Base-by-base conservation (phyloP, 2,797 vertebrate species). In the Gobionotothen gibberifrons region DNA sequence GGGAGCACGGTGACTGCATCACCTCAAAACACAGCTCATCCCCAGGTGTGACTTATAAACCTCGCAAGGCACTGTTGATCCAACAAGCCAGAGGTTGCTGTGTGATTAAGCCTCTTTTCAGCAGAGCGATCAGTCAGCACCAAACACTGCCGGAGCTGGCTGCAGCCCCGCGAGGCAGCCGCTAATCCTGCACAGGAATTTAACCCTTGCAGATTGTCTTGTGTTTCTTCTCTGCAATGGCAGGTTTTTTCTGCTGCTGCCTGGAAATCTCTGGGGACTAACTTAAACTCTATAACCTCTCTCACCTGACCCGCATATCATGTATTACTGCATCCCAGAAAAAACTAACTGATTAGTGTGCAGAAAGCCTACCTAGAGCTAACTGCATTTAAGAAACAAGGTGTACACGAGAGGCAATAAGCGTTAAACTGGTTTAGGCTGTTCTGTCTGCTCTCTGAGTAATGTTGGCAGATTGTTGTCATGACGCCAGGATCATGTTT, bases 91-190 rank as follows among this genome's bases (percentile, higher is more conserved):
- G 66, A 85, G 92, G 94, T 94, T 94, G 92, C 93, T 91, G 91
- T 89, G 92, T 90, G 90, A 94, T 94, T 94, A 94, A 94, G 89
- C 90, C 82, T 90, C 90, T 92, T 93, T 93, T 92, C 90, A 93
- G 90, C 82, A 56, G 76, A 83, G 85, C 87, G 80, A 92, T 94
- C 94, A 93, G 89, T 94, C 92, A 92, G 87, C 89, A 83, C 83
- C 60, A 89, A 87, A 90, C 87, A 85, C 89, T 73, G 79, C 72
- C 59, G 66, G 85, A 81, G 82, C 87, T 87, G 86, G 86, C 90
- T 90, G 83, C 80, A 87, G 90, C 90, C 87, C 89, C 81, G 10
- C 76, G 82, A 90, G 89, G 90, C 89, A 87, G 85, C 78, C 78
- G 69, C 80, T 92, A 93, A 94, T 93, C 91, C 89, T 78, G 67